Percentiles rank a stretch among this genome's conserved stretches.
These are phyloP conservation scores for Zophobas morio DNA, from an alignment of 1,140 invertebrate genomes.

Conservation along the genomic window DNA sequence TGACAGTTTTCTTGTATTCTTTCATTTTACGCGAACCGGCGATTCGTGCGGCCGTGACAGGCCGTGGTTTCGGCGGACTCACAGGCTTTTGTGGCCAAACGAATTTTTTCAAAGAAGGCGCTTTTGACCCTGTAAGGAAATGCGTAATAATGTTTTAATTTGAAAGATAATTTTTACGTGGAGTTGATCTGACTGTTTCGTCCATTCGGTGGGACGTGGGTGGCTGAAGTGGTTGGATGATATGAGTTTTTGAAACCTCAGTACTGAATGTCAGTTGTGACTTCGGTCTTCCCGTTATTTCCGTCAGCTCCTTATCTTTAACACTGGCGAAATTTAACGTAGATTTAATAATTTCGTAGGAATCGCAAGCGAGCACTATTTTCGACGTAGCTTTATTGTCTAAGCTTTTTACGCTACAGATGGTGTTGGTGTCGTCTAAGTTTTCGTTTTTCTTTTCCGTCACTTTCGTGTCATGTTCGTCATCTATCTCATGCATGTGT, in stretches of 20 bases:
- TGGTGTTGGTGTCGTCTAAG: no score
- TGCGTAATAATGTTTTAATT: background rate
- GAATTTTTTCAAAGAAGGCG: no score
- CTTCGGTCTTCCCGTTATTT: slow-evolving; percentile 12
- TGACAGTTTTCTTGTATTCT: slow-evolving; percentile 49
- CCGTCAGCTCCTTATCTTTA: slow-evolving; percentile 16
- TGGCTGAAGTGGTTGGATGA: background rate
- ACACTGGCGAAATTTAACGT: background rate
- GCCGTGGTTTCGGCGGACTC: background rate
- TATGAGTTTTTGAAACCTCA: background rate
- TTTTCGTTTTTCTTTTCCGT: no score
- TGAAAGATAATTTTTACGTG: slow-evolving; percentile 11
- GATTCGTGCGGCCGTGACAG: slow-evolving; percentile 29
- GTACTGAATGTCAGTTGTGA: slow-evolving; percentile 18
- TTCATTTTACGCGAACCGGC: slow-evolving; percentile 50
- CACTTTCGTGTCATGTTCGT: no score
- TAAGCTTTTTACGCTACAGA: no score
- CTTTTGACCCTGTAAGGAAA: no score
- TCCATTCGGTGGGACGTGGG: background rate
- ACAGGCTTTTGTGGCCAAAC: background rate
- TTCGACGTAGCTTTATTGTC: slow-evolving; percentile 3
- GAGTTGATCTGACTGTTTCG: background rate
- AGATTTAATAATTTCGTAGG: slow-evolving; percentile 10
- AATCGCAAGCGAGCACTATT: slow-evolving; percentile 3
- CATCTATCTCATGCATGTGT: no score